A percentile compares a stretch with the other conserved stretches of the same genome.
Conservation (phyloP, 2,888 invertebrate genomes). For the Hemistola chrysoprasaria region DNA sequence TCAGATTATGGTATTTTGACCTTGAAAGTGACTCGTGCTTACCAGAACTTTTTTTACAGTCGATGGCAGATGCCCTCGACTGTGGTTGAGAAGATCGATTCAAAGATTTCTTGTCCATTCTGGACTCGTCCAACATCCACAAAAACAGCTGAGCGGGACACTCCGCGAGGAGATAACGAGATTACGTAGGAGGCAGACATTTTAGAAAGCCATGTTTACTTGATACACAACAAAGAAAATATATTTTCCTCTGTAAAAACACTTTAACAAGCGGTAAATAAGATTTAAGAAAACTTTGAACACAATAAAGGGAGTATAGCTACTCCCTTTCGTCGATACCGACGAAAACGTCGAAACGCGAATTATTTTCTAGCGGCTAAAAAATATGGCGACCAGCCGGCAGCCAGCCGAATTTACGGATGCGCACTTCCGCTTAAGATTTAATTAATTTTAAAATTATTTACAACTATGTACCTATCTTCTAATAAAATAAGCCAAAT, state of each 20-base stretch:
- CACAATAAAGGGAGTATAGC: slow-evolving; percentile 81
- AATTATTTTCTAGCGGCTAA: slow-evolving; percentile 82
- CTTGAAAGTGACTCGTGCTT: slow-evolving; percentile 45
- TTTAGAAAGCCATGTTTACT: slow-evolving; percentile 92
- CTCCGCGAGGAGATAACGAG: slow-evolving; percentile 88
- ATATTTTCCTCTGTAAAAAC: slow-evolving; percentile 49
- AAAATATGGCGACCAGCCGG: slow-evolving; percentile 86
- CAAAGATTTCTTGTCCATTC: slow-evolving; percentile 91
- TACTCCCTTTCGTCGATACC: slow-evolving; percentile 86
- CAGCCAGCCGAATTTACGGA: slow-evolving; percentile 61
- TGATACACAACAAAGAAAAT: slow-evolving; percentile 81
- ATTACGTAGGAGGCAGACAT: slow-evolving; percentile 88
- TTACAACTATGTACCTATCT: no score
- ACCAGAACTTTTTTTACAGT: slow-evolving; percentile 89
- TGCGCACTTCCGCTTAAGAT: slow-evolving; percentile 67
- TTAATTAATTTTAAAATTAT: not conserved
- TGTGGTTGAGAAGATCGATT: slow-evolving; percentile 86
- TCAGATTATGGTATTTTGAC: slow-evolving; percentile 31
- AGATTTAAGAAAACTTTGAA: slow-evolving; percentile 50
- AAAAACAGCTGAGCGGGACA: slow-evolving; percentile 79
- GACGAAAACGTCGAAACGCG: slow-evolving; percentile 81
- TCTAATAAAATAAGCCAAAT: no score
- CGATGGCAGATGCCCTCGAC: slow-evolving; percentile 87
- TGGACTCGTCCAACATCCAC: slow-evolving; percentile 81
- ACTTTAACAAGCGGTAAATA: slow-evolving; percentile 62